Percentiles rank a stretch among this genome's conserved stretches.
Conservation (phyloP, 2,797 vertebrate genomes). For the Sciurus vulgaris region DNA sequence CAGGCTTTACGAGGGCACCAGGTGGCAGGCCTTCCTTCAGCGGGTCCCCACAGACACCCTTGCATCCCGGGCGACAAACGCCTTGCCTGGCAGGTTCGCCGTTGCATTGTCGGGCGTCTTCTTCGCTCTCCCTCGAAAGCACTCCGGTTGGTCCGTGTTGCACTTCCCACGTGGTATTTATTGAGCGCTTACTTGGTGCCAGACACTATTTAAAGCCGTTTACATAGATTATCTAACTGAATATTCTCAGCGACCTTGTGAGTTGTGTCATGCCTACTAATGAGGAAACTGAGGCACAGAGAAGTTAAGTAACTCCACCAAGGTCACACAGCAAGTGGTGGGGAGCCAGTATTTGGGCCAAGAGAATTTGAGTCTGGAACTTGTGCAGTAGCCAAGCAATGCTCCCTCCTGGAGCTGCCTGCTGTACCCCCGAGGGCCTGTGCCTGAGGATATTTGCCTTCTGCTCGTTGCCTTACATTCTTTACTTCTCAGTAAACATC, state of each 20-base stretch:
- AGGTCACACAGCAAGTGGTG: not conserved
- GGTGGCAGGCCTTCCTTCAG: not conserved
- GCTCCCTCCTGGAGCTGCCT: not conserved
- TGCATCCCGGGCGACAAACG: not conserved
- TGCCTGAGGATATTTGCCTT: not conserved
- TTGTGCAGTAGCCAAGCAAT: not conserved
- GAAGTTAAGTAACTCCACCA: not conserved
- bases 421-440: not conserved
- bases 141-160: not conserved
- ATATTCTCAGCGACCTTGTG: too few species aligned
- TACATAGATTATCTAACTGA: accelerated
- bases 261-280: not conserved
- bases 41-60: not conserved
- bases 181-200: not conserved
- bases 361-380: not conserved
- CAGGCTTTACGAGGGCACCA: not conserved
- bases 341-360: not conserved
- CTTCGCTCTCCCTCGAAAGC: not conserved
- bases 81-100: not conserved
- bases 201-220: not conserved
- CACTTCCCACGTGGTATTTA: not conserved
- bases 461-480: not conserved
- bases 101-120: not conserved
- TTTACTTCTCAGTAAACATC: not conserved
- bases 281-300: not conserved